These are phyloP conservation scores for Drosophila suboccidentalis DNA, from an alignment of 2,888 invertebrate species.

Conservation along the genomic window DNA sequence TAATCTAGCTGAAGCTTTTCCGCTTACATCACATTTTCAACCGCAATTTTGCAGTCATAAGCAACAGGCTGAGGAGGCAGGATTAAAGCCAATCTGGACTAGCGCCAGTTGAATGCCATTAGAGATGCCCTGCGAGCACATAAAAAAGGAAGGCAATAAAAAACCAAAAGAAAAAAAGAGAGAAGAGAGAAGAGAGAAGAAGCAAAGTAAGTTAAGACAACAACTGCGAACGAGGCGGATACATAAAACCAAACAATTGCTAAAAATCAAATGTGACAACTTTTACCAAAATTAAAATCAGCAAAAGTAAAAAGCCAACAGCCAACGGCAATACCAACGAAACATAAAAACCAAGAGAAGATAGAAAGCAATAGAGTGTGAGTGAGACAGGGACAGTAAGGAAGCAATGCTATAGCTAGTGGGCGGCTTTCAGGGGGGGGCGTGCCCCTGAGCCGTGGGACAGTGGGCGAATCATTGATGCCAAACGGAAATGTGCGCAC, in stretches of 20 bases:
- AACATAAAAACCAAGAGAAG: slow-evolving; percentile 37
- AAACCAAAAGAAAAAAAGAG: slow-evolving; percentile 7
- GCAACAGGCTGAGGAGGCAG: slow-evolving; percentile 48
- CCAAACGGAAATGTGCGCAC: slow-evolving; percentile 82
- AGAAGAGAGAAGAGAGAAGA: slow-evolving; percentile 4
- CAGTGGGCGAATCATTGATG: slow-evolving; percentile 77
- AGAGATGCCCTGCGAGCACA: slow-evolving; percentile 49
- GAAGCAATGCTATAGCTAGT: slow-evolving; percentile 4
- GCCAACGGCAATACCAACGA: slow-evolving; percentile 24
- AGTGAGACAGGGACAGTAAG: slow-evolving; percentile 5
- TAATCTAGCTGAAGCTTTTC: slow-evolving; percentile 46
- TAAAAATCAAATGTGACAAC: slow-evolving; percentile 80
- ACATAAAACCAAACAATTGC: slow-evolving; percentile 81
- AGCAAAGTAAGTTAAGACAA: slow-evolving; percentile 65
- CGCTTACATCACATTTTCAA: slow-evolving; percentile 53
- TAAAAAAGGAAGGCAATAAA: slow-evolving; percentile 46
- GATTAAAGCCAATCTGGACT: slow-evolving; percentile 54
- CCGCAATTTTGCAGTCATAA: slow-evolving; percentile 53
- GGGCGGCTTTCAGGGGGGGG: slow-evolving; percentile 11
- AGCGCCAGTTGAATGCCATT: slow-evolving; percentile 52
- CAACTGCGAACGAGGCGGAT: slow-evolving; percentile 49
- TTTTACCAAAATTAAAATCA: slow-evolving; percentile 81
- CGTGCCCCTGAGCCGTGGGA: slow-evolving; percentile 34
- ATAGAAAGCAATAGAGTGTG: slow-evolving; percentile 3
- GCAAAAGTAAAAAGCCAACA: slow-evolving; percentile 60